Percentiles rank a stretch among this genome's conserved stretches.
Conservation (phyloP, 2,797 vertebrate species). For the Rhadinocentrus ornatus region DNA sequence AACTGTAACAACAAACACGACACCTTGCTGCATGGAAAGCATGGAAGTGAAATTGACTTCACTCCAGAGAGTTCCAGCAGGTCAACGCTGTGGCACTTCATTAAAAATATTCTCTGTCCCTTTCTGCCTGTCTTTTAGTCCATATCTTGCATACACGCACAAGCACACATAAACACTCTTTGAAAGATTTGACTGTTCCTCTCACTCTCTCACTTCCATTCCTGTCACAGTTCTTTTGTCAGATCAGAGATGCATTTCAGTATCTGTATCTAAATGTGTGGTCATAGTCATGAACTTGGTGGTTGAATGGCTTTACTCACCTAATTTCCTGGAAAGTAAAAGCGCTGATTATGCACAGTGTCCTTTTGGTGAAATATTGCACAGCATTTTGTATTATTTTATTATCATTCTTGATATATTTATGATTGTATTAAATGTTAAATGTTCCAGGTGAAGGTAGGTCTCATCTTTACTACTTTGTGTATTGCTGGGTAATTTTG, state of each 20-base stretch:
- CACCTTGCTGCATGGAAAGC: slow-evolving; percentile 29
- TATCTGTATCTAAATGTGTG: not conserved
- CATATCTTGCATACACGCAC: slow-evolving; percentile 4
- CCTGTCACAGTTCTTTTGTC: slow-evolving; percentile 13
- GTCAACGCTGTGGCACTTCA: slow-evolving; percentile 65
- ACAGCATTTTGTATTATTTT: not conserved
- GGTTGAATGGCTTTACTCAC: slow-evolving; percentile 6
- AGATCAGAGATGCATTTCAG: slow-evolving; percentile 11
- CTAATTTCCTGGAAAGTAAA: not conserved
- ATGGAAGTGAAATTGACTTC: slow-evolving; percentile 70
- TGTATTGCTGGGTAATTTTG: not conserved
- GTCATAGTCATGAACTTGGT: not conserved
- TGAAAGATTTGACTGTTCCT: slow-evolving; percentile 7
- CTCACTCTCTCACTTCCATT: slow-evolving; percentile 14
- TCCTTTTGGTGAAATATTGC: not conserved
- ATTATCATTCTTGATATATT: not conserved
- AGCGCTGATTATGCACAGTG: not conserved
- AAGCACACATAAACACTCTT: not conserved
- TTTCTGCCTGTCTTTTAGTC: slow-evolving; percentile 19
- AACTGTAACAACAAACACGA: slow-evolving; percentile 41
- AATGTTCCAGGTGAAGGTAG: not conserved
- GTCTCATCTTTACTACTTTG: not conserved
- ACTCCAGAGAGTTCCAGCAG: slow-evolving; percentile 61
- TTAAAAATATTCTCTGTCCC: slow-evolving; percentile 57
- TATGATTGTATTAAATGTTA: not conserved